A percentile compares a stretch with the other conserved stretches of the same genome.
These are phyloP conservation scores for Chirona hameri DNA, from an alignment of 2,888 invertebrate genomes.

Conservation along the genomic window DNA sequence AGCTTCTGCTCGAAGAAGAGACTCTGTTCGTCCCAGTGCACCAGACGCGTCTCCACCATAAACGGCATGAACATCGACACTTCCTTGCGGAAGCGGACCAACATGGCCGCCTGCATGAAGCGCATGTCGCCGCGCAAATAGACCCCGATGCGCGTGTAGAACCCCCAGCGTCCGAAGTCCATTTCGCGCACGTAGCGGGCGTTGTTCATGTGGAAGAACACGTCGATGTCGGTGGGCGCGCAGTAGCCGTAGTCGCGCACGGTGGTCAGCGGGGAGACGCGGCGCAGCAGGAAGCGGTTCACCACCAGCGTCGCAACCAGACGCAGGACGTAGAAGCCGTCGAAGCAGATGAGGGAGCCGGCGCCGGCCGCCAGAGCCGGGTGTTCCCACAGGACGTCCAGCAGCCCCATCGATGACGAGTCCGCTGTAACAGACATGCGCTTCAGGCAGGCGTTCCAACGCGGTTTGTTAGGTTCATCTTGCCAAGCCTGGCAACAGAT, in stretches of 20 bases:
- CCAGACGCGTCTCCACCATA: slow-evolving; percentile 68
- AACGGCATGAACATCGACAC: slow-evolving; percentile 73
- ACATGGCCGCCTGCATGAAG: slow-evolving; percentile 71
- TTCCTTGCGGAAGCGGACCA: slow-evolving; percentile 71
- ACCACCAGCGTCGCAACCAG: not conserved
- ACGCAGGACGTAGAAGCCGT: slow-evolving; percentile 2
- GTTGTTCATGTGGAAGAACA: slow-evolving; percentile 86
- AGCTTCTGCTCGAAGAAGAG: slow-evolving; percentile 81
- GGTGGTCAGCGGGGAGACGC: not conserved
- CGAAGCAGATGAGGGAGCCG: not conserved
- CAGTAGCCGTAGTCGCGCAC: slow-evolving; percentile 55
- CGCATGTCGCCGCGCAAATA: slow-evolving; percentile 65
- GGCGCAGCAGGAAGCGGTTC: not conserved
- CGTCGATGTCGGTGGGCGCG: slow-evolving; percentile 76
- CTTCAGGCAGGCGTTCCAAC: too few relatives aligned
- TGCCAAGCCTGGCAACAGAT: too few relatives aligned
- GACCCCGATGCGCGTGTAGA: slow-evolving; percentile 73
- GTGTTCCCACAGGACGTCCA: not conserved
- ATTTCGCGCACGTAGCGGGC: slow-evolving; percentile 79
- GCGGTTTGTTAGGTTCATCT: too few relatives aligned
- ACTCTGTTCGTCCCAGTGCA: slow-evolving; percentile 82
- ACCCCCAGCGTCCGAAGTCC: slow-evolving; percentile 82
- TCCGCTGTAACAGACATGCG: not conserved
- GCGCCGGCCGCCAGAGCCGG: slow-evolving; percentile 1
- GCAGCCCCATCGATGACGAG: not conserved